Evolutionary conservation across 2,113 vertebrate genomes (phyloP).

Genomic region (Naja naja): DNA sequence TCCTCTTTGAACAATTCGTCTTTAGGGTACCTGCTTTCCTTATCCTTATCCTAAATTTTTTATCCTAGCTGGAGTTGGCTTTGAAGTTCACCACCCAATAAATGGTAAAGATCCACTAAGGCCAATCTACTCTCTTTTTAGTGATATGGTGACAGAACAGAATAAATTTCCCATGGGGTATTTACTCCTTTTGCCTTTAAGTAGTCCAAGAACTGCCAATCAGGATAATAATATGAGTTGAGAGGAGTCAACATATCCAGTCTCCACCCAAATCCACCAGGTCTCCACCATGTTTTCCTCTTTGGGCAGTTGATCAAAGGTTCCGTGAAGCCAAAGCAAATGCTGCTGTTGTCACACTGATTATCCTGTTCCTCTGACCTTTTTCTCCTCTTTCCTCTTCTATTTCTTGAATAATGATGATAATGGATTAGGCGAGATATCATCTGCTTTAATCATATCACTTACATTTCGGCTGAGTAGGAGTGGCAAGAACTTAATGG

Average conservation of each 20-base stretch:
- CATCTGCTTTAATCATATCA: constrained; percentile 74
- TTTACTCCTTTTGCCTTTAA: constrained; percentile 63
- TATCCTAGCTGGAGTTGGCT: neutral
- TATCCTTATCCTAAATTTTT: neutral
- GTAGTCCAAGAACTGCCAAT: constrained; percentile 58
- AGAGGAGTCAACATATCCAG: constrained; percentile 48
- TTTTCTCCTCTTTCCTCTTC: neutral
- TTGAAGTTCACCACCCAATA: neutral
- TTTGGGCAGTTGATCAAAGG: constrained; percentile 34
- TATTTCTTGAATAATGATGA: constrained; percentile 64
- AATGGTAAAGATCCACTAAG: constrained; percentile 29
- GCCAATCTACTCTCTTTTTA: neutral
- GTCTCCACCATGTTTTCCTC: constrained; percentile 13
- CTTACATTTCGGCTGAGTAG: constrained; percentile 64
- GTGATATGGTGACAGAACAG: constrained; percentile 29
- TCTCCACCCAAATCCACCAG: neutral
- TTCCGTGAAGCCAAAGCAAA: constrained; percentile 60
- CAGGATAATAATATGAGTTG: constrained; percentile 56
- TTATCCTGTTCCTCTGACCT: constrained; percentile 63
- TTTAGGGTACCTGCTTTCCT: neutral
- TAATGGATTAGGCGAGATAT: constrained; percentile 70
- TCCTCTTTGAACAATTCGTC: neutral
- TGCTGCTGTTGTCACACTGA: constrained; percentile 58
- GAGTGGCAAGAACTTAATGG: constrained; percentile 73
- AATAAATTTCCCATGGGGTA: constrained; percentile 56